Evolutionary conservation across 2,797 vertebrate genomes (phyloP).

Genomic region (Gallinago stenura): DNA sequence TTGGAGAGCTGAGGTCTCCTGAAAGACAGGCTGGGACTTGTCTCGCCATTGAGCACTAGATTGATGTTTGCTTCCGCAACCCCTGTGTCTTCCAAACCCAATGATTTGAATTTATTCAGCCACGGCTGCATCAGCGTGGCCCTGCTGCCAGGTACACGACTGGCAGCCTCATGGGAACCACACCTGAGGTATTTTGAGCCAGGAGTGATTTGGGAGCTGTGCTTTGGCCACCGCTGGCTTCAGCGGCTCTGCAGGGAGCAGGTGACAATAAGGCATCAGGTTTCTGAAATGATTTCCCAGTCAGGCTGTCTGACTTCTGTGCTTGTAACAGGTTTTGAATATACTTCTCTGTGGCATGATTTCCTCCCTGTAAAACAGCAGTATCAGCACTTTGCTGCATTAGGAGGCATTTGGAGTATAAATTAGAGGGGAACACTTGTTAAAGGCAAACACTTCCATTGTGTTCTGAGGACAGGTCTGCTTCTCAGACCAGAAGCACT

Average conservation of each 20-base stretch:
- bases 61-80: not conserved
- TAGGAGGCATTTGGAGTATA: not conserved
- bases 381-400: conserved; percentile 13
- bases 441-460: not conserved
- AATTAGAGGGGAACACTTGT: not conserved
- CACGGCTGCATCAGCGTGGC: fast-evolving
- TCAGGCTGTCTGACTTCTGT: not conserved
- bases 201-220: not conserved
- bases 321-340: not conserved
- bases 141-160: not conserved
- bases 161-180: not conserved
- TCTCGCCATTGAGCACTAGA: not conserved
- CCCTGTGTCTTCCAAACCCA: not conserved
- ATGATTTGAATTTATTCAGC: not conserved
- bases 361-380: not conserved
- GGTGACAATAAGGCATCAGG: not conserved
- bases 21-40: not conserved
- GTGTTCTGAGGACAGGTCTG: not conserved
- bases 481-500: not conserved
- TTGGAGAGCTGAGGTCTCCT: not conserved
- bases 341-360: not conserved
- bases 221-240: not conserved
- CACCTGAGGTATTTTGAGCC: not conserved
- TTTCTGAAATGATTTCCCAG: not conserved
- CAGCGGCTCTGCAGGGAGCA: not conserved